Evolutionary conservation across 2,797 vertebrate genomes (phyloP), one percentile per base, ranked within the genome.

Genomic region (Dipus sagitta): DNA sequence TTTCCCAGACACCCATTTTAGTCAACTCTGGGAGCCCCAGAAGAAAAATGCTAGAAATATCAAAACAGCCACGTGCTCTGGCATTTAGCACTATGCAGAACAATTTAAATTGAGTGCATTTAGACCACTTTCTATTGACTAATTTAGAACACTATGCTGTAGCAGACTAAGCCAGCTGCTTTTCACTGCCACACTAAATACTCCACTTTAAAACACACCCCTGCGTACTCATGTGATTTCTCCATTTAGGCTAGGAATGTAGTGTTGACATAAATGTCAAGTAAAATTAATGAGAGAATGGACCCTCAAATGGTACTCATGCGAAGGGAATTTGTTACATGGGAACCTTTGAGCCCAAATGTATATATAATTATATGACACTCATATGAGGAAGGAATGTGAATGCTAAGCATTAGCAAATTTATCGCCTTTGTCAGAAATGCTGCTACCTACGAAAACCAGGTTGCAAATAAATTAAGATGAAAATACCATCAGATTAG

Each of bases 221-320:
- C 90, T 85, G 93, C 70, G 0, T 30, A 54, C 52, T 26, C 90
- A 84, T 62, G 95, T n/a, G 84, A 95, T 91, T 96, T 94, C 94
- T 96, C 72, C 95, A 96, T 96, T 96, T 96, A 96, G 92, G 91
- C 93, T 75, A 92, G 96, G 96, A 97, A 93, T 97, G 96, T 94
- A 90, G 96, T 96, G 96, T 97, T 96, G 96, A 96, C 92, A 97
- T 95, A 96, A 96, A 96, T 96, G 96, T 97, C 97, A 97, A 96
- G 97, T 90, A 94, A 96, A 95, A 97, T 96, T 97, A 96, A 96
- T 96, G 95, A 96, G 92, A 93, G 92, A 96, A 94, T 81, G 92
- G 96, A 93, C 88, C 77, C 68, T 96, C 95, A 54, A 83, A 89
- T 76, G 94, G 96, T 87, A 67, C 84, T 95, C 84, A 92, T 67